Evolutionary conservation across 2,113 vertebrate species (phyloP).

Genomic region (Gadus chalcogrammus): DNA sequence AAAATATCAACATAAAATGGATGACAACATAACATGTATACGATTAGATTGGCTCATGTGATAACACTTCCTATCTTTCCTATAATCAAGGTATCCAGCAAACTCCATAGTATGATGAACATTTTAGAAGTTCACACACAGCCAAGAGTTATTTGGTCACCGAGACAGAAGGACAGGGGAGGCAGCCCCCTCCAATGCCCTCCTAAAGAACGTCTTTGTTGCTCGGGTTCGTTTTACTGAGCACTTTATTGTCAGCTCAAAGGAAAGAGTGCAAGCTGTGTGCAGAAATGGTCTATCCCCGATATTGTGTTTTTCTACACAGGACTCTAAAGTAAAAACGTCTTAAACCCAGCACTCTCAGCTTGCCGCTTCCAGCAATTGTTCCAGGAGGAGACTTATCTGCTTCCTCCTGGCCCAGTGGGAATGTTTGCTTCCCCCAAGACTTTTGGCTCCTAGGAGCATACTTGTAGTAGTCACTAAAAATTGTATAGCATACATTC

Average conservation of each 20-base stretch:
- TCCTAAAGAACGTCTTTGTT: constrained; percentile 35
- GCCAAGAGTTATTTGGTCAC: constrained; percentile 22
- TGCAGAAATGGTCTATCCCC: constrained; percentile 44
- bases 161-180: constrained; percentile 3
- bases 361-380: constrained; percentile 72
- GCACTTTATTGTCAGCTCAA: constrained; percentile 33
- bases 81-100: too few species aligned
- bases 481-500: too few species aligned
- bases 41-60: too few species aligned
- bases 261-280: constrained; percentile 52
- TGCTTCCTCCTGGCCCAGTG: constrained; percentile 47
- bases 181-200: constrained; percentile 4
- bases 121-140: too few species aligned
- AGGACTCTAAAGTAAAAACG: constrained; percentile 63
- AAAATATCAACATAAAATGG: too few species aligned
- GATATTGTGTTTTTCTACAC: constrained; percentile 55
- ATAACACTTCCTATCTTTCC: too few species aligned
- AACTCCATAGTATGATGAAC: too few species aligned
- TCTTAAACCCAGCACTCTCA: constrained; percentile 60
- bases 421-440: constrained; percentile 46
- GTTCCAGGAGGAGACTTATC: constrained; percentile 66
- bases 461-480: too few species aligned
- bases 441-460: background rate
- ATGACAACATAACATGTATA: too few species aligned
- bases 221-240: constrained; percentile 35